Evolutionary conservation across 2,113 vertebrate species (phyloP).

Genomic region (Galbula dea): DNA sequence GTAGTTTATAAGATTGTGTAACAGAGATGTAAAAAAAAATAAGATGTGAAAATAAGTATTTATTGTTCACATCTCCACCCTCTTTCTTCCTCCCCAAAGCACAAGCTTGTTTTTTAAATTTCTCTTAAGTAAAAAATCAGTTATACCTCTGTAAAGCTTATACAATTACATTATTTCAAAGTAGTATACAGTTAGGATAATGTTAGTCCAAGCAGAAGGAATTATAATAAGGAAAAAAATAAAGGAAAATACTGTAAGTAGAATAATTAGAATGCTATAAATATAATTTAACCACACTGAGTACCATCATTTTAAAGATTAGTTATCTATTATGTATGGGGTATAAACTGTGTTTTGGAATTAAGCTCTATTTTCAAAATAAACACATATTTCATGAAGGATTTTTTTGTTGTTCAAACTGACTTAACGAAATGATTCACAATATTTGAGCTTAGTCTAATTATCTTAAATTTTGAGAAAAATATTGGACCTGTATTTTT

Average conservation of each 20-base stretch:
- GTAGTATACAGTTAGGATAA: not conserved
- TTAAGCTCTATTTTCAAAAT: not conserved
- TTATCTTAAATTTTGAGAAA: not conserved
- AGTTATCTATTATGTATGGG: not conserved
- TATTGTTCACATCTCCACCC: not conserved
- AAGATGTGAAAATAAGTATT: not conserved
- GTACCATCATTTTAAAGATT: not conserved
- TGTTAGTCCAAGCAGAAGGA: not conserved
- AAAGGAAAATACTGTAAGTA: not conserved
- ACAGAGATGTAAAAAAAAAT: not conserved
- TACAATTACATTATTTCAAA: not conserved
- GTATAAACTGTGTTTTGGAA: not conserved
- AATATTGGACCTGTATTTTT: not conserved
- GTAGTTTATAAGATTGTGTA: not conserved
- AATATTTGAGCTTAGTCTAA: not conserved
- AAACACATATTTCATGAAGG: not conserved
- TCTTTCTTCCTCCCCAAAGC: not conserved
- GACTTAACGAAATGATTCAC: not conserved
- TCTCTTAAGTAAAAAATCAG: not conserved
- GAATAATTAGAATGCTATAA: not conserved
- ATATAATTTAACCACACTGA: not conserved
- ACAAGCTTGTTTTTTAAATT: accelerated
- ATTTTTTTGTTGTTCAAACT: not conserved
- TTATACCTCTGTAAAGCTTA: not conserved
- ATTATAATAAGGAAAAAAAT: not conserved